Percentiles rank a stretch among this genome's conserved stretches.
Conservation (phyloP, 2,888 invertebrate species). For the Rhingia campestris region DNA sequence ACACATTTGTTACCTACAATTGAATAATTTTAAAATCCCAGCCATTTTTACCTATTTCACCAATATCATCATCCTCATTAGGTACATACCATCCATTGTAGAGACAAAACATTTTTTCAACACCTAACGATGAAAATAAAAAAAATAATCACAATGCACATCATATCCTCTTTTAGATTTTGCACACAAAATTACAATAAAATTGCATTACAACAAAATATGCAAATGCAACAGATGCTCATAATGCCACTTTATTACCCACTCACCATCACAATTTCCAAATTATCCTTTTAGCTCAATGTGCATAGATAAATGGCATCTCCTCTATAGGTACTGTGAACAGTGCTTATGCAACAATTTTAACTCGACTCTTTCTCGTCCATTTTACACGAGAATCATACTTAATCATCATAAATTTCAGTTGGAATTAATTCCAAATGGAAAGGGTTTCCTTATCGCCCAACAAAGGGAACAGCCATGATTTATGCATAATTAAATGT, state of each 20-base stretch:
- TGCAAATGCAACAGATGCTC: constrained; percentile 59
- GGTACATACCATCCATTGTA: too few species aligned
- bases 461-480: constrained; percentile 23
- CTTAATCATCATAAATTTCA: constrained; percentile 66
- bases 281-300: constrained; percentile 34
- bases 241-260: constrained; percentile 52
- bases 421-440: constrained; percentile 61
- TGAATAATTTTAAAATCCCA: too few species aligned
- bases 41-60: too few species aligned
- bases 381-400: constrained; percentile 50
- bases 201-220: constrained; percentile 30
- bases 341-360: constrained; percentile 33
- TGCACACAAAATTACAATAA: constrained; percentile 24
- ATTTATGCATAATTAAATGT: constrained; percentile 61
- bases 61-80: too few species aligned
- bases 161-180: neutral
- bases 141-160: too few species aligned
- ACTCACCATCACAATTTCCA: constrained; percentile 45
- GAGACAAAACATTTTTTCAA: too few species aligned
- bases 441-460: constrained; percentile 37
- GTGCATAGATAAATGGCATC: constrained; percentile 43
- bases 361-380: constrained; percentile 22
- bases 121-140: neutral
- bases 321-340: neutral
- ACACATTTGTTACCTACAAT: too few species aligned